phyloP scores from a whole-genome alignment of 2,113 vertebrate genomes.

The Megaptera novaeangliae region DNA sequence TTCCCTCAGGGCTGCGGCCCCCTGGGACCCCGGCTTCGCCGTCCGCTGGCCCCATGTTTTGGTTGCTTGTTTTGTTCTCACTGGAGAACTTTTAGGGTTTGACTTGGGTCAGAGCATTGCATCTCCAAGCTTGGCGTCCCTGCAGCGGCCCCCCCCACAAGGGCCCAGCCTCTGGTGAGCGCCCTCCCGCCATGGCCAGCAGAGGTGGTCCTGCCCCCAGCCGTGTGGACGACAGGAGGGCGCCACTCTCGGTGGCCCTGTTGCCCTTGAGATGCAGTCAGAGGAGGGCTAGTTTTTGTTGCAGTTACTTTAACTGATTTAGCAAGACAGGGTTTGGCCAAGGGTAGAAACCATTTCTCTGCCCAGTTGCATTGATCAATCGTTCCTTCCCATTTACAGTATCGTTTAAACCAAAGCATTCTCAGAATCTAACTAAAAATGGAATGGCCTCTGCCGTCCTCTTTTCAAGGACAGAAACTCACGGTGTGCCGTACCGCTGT shows the following conservation, averaged over 20 bases:
- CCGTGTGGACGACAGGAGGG: not conserved
- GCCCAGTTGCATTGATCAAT: too few species aligned
- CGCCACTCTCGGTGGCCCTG: not conserved
- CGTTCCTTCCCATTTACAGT: not conserved
- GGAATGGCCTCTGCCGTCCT: not conserved
- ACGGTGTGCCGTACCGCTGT: accelerated
- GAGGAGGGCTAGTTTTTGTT: not conserved
- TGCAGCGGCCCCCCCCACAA: too few species aligned
- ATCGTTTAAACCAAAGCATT: not conserved
- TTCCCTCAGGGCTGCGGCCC: not conserved
- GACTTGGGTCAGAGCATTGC: not conserved
- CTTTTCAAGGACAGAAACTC: not conserved
- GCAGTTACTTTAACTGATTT: not conserved
- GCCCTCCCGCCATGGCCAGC: accelerated
- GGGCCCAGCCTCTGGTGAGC: accelerated
- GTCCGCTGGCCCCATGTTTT: not conserved
- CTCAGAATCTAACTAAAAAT: not conserved
- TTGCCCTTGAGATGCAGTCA: not conserved
- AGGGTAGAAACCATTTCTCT: not conserved
- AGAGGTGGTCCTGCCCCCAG: not conserved
- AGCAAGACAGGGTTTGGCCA: not conserved
- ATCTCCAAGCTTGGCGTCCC: not conserved
- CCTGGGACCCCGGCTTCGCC: not conserved
- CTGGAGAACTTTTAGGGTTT: not conserved
- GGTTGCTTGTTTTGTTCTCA: not conserved